Evolutionary conservation across 2,113 vertebrate genomes (phyloP).

Genomic region (Notarius quadriscutis): DNA sequence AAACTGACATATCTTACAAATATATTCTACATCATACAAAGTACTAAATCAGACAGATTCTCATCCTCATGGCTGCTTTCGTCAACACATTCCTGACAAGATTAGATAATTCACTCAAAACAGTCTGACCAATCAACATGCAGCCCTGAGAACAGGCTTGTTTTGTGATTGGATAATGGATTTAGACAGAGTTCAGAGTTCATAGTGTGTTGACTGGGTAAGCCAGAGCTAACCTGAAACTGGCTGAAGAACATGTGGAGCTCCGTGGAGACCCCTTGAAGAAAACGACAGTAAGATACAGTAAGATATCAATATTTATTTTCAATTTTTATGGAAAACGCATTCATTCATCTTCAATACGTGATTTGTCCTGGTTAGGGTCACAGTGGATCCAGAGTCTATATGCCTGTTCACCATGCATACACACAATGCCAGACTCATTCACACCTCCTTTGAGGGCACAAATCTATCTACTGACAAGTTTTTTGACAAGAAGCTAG

Average conservation of each 20-base stretch:
- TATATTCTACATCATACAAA: neutral
- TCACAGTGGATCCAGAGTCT: neutral
- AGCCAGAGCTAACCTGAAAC: conserved; percentile 31
- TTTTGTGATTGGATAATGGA: conserved; percentile 49
- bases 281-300: neutral
- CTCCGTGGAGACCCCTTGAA: neutral
- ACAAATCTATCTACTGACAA: neutral
- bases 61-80: neutral
- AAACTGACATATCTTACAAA: neutral
- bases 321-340: neutral
- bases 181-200: conserved; percentile 35
- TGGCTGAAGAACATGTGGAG: conserved; percentile 3
- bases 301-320: neutral
- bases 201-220: conserved; percentile 27
- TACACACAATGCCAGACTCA: neutral
- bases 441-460: neutral
- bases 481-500: neutral
- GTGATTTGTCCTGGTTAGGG: neutral
- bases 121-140: neutral
- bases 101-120: neutral
- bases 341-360: neutral
- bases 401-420: neutral
- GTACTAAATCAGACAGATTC: neutral
- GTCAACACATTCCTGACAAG: neutral
- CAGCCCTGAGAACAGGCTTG: neutral